phyloP scores from a whole-genome alignment of 2,113 vertebrate genomes.

The Aldabrachelys gigantea region DNA sequence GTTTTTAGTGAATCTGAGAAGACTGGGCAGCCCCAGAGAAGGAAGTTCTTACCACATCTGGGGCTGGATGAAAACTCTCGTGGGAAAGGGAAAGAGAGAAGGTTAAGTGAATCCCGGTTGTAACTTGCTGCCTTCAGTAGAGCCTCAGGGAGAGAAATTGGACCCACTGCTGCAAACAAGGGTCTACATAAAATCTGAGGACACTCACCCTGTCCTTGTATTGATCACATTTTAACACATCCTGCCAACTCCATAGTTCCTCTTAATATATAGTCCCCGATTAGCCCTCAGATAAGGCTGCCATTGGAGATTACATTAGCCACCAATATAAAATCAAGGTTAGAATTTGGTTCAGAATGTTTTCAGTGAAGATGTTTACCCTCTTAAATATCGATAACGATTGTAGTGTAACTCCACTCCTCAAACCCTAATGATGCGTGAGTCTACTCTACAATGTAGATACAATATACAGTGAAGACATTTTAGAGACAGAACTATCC shows the following conservation, averaged over 20 bases:
- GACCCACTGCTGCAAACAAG: no score
- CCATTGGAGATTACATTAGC: not conserved
- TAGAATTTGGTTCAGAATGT: not conserved
- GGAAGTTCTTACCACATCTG: no score
- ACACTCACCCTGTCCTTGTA: not conserved
- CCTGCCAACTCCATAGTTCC: not conserved
- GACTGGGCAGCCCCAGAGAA: not conserved
- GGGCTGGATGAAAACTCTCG: no score
- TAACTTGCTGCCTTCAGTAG: no score
- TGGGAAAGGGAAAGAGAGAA: no score
- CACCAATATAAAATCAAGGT: not conserved
- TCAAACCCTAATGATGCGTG: not conserved
- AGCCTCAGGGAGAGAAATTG: no score
- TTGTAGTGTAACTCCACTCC: not conserved
- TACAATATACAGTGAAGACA: not conserved
- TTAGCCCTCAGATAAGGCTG: not conserved
- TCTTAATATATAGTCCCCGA: not conserved
- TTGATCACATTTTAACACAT: not conserved
- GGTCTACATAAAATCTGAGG: no score
- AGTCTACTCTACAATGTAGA: not conserved
- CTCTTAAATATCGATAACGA: not conserved
- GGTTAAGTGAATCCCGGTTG: no score
- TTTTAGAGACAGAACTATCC: not conserved
- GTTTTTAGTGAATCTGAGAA: not conserved
- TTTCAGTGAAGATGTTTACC: not conserved